Conservation (phyloP, 2,888 invertebrate genomes). For the Latheticus oryzae region DNA sequence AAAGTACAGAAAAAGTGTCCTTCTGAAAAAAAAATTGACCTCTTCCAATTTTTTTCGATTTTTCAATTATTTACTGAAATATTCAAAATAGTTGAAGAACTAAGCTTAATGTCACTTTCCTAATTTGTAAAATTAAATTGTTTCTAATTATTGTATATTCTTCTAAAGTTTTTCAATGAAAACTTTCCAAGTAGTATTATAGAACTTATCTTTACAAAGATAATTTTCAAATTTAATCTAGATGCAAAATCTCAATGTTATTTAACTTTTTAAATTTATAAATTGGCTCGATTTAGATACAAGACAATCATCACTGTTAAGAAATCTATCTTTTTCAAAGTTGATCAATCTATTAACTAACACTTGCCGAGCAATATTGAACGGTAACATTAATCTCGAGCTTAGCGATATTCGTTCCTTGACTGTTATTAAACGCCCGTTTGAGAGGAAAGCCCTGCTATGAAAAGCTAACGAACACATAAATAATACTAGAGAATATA, state of each 20-base stretch:
- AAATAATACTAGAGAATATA: slow-evolving; percentile 27
- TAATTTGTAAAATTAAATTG: slow-evolving; percentile 28
- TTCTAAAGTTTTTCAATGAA: too few species aligned
- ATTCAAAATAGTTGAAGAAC: too few species aligned
- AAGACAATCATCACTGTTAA: too few species aligned
- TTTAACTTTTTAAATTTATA: slow-evolving; percentile 22
- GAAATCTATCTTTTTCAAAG: slow-evolving; percentile 32
- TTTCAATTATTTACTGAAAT: too few species aligned
- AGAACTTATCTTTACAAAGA: slow-evolving; percentile 21
- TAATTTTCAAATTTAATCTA: slow-evolving; percentile 23
- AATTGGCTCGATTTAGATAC: slow-evolving; percentile 30
- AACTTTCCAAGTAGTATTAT: slow-evolving; percentile 14
- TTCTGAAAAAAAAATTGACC: too few species aligned
- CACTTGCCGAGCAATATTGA: slow-evolving; percentile 41
- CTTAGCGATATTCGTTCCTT: slow-evolving; percentile 23
- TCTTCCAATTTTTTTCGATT: too few species aligned
- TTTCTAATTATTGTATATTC: too few species aligned
- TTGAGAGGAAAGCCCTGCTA: slow-evolving; percentile 18
- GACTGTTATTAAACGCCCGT: slow-evolving; percentile 35
- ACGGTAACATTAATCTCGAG: slow-evolving; percentile 41
- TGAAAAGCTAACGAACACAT: slow-evolving; percentile 37
- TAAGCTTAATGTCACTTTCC: too few species aligned
- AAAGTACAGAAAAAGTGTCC: slow-evolving; percentile 23
- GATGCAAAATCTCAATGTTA: slow-evolving; percentile 25
- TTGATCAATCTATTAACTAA: slow-evolving; percentile 35